Evolutionary conservation across 2,113 vertebrate species (phyloP).

Genomic region (Butorides virescens): DNA sequence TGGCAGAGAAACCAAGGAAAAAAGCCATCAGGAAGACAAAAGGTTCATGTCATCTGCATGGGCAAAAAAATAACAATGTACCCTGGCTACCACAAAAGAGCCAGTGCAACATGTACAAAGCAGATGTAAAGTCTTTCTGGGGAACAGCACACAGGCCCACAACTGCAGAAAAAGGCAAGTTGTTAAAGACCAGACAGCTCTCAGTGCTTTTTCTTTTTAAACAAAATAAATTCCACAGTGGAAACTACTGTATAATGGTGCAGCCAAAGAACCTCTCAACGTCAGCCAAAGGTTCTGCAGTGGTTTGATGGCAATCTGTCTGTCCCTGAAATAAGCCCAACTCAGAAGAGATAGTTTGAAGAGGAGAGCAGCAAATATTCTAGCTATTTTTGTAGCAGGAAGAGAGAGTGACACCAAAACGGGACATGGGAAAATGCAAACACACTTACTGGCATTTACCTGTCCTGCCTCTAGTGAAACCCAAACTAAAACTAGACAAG

Average conservation of each 20-base stretch:
- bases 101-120: background rate
- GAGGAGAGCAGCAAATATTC: background rate
- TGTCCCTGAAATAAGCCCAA: background rate
- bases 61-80: background rate
- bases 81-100: background rate
- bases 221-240: background rate
- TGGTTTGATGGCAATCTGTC: background rate
- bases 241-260: background rate
- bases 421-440: background rate
- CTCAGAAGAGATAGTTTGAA: background rate
- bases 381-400: background rate
- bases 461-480: background rate
- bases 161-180: background rate
- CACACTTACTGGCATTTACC: background rate
- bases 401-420: background rate
- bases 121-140: background rate
- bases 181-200: background rate
- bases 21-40: background rate
- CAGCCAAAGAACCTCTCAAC: background rate
- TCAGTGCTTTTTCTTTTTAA: background rate
- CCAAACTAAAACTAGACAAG: background rate
- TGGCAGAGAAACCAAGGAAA: background rate
- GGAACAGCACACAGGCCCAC: background rate
- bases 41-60: background rate
- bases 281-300: background rate